Evolutionary conservation across 2,113 vertebrate genomes (phyloP).

Genomic region (Myotis brandtii): DNA sequence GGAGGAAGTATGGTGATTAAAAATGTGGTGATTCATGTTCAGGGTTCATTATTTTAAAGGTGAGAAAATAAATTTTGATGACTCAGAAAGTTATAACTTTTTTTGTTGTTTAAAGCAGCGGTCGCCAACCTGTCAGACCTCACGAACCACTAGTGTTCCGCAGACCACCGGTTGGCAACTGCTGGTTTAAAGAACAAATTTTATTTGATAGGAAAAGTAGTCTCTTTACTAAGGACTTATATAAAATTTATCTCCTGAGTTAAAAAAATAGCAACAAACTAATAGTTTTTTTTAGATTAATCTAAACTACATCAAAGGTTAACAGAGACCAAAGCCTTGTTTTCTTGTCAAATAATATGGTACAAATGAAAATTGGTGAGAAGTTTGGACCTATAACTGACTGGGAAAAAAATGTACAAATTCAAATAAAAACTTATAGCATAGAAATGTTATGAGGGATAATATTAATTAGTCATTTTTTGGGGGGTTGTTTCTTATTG

Average conservation of each 20-base stretch:
- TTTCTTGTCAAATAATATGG: not conserved
- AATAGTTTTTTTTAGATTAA: not conserved
- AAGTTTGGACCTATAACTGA: not conserved
- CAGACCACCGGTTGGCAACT: too few relatives aligned
- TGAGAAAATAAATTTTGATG: constrained; percentile 36
- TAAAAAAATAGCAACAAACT: not conserved
- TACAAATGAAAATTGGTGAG: not conserved
- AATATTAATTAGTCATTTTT: constrained; percentile 26
- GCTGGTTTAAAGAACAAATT: not conserved
- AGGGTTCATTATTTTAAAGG: constrained; percentile 27
- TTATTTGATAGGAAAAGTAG: constrained; percentile 25
- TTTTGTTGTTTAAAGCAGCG: not conserved
- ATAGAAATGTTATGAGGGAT: not conserved
- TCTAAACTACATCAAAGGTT: not conserved
- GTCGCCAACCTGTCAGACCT: too few relatives aligned
- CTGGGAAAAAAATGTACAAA: not conserved
- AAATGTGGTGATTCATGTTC: constrained; percentile 31
- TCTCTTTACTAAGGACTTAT: not conserved
- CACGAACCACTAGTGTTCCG: too few relatives aligned
- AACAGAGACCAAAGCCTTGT: constrained; percentile 41
- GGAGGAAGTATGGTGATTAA: constrained; percentile 44
- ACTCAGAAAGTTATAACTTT: not conserved
- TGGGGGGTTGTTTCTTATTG: not conserved
- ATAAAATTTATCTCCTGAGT: constrained; percentile 32
- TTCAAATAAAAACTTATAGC: constrained; percentile 24